Percentiles rank a stretch among this genome's conserved stretches.
These are phyloP conservation scores for Chaunax sp. DNA, from an alignment of 2,797 vertebrate species.

Conservation along the genomic window DNA sequence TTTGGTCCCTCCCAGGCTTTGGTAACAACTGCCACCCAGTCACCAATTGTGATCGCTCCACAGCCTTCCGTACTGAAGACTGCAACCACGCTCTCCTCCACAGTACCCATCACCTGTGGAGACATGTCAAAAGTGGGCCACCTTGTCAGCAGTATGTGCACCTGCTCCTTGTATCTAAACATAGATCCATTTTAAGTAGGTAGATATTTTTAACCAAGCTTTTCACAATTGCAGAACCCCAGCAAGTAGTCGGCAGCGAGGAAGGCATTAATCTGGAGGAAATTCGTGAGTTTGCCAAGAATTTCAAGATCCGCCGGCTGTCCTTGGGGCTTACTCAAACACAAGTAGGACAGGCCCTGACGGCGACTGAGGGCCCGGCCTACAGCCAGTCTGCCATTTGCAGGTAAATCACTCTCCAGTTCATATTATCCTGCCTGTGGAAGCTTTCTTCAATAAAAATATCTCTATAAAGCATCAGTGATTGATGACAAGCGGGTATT, in stretches of 20 bases:
- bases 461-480: no score
- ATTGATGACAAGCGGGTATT: no score
- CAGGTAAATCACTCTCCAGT: constrained; percentile 81
- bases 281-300: constrained; percentile 99
- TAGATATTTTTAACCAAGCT: constrained; percentile 63
- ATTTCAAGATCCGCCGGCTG: constrained; percentile 96
- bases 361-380: constrained; percentile 94
- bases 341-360: constrained; percentile 97
- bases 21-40: constrained; percentile 81
- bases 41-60: constrained; percentile 87
- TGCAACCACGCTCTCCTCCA: constrained; percentile 69
- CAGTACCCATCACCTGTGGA: constrained; percentile 87
- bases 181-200: constrained; percentile 36
- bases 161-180: constrained; percentile 39
- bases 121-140: constrained; percentile 94
- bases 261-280: constrained; percentile 98
- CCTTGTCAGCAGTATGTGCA: constrained; percentile 92
- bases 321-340: constrained; percentile 97
- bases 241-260: constrained; percentile 84
- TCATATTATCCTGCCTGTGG: background rate
- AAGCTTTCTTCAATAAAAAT: background rate
- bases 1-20: constrained; percentile 67
- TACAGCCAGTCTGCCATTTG: constrained; percentile 99
- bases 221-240: constrained; percentile 83
- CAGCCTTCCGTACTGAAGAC: constrained; percentile 79